Evolutionary conservation across 2,888 invertebrate genomes (phyloP).

Genomic region (Nymphalis urticae): DNA sequence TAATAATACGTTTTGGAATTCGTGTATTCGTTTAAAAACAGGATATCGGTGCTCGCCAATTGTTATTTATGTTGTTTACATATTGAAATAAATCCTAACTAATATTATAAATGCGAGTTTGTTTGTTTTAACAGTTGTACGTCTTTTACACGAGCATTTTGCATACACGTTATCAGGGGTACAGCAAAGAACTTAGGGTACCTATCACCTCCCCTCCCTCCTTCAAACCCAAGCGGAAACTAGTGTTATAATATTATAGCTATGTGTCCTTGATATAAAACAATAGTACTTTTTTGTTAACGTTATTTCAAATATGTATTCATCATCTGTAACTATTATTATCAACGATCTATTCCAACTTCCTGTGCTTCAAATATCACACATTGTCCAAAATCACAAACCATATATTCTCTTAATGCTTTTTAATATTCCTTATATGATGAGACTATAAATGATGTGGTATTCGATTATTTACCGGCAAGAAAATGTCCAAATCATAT

Average conservation of each 20-base stretch:
- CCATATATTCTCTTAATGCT: not conserved
- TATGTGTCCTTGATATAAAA: constrained; percentile 13
- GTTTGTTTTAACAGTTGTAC: too few species aligned
- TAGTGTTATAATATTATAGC: constrained; percentile 12
- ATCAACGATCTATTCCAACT: constrained; percentile 19
- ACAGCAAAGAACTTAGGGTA: too few species aligned
- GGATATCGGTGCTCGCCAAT: constrained; percentile 12
- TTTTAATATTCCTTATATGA: not conserved
- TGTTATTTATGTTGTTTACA: constrained; percentile 17
- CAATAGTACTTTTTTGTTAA: constrained; percentile 14
- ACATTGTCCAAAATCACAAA: constrained; percentile 1
- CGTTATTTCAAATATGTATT: constrained; percentile 21
- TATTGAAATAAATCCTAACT: not conserved
- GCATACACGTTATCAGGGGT: too few species aligned
- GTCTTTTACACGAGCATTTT: too few species aligned
- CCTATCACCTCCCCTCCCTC: too few species aligned
- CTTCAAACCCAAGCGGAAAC: too few species aligned
- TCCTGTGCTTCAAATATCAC: constrained; percentile 19
- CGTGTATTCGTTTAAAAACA: constrained; percentile 17
- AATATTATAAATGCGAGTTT: too few species aligned
- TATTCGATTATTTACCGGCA: constrained; percentile 23
- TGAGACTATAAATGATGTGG: not conserved
- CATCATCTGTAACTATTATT: constrained; percentile 16
- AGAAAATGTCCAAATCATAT: constrained; percentile 16
- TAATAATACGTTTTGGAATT: constrained; percentile 15